Evolutionary conservation across 2,888 invertebrate genomes (phyloP).

Genomic region (Thalpophila matura): DNA sequence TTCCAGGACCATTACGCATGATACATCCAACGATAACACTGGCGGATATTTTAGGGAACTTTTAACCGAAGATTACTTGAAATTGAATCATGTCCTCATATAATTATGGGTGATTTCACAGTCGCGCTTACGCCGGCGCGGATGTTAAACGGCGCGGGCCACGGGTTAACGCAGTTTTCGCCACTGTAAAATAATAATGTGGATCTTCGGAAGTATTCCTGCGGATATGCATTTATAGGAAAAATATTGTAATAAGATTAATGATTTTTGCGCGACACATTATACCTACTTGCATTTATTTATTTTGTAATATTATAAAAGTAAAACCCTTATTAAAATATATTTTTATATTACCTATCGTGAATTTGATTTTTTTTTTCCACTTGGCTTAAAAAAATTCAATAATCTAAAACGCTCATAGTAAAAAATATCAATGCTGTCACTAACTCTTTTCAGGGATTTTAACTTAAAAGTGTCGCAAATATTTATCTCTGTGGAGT

Average conservation of each 20-base stretch:
- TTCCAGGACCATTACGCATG: slow-evolving; percentile 73
- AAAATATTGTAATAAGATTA: slow-evolving; percentile 12
- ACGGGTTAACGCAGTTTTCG: not conserved
- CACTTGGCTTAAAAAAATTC: no score
- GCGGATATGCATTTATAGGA: not conserved
- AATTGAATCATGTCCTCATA: no score
- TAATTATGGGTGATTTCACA: no score
- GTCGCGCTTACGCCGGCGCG: no score
- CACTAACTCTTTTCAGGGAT: no score
- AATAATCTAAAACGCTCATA: no score
- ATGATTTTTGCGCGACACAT: slow-evolving; percentile 4
- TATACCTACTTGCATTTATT: slow-evolving; percentile 37
- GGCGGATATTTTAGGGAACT: not conserved
- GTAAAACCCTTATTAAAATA: slow-evolving; percentile 20
- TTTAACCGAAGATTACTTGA: no score
- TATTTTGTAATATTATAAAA: slow-evolving; percentile 1
- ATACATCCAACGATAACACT: slow-evolving; percentile 13
- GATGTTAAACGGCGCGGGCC: no score
- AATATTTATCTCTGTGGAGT: not conserved
- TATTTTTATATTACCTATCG: no score
- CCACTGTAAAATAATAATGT: no score
- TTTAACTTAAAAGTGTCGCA: not conserved
- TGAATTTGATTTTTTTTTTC: no score
- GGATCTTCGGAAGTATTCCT: slow-evolving; percentile 2
- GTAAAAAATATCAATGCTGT: no score